Percentiles rank a stretch among this genome's conserved stretches.
phyloP scores from a whole-genome alignment of 2,797 vertebrate genomes.

The Petrocephalus sullivani region DNA sequence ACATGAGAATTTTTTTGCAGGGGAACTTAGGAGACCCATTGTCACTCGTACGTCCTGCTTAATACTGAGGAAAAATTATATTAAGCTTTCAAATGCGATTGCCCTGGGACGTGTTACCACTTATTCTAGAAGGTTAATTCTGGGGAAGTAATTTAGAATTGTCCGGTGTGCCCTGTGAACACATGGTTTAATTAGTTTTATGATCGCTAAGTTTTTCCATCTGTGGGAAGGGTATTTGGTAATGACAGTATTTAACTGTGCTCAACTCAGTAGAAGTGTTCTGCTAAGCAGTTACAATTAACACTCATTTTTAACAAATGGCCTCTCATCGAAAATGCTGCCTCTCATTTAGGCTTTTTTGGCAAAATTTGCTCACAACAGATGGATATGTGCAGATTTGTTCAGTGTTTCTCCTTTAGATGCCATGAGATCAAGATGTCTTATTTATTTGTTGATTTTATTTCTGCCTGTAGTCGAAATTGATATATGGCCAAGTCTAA shows the following conservation, averaged over 20 bases:
- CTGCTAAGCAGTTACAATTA: neutral
- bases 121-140: conserved; percentile 11
- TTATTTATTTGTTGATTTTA: neutral
- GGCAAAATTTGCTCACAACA: neutral
- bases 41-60: neutral
- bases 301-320: neutral
- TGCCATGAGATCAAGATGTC: neutral
- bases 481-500: neutral
- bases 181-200: conserved; percentile 11
- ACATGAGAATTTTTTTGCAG: neutral
- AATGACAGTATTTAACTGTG: neutral
- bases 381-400: neutral
- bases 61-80: neutral
- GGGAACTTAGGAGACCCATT: neutral
- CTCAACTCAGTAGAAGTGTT: neutral
- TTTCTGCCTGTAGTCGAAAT: neutral
- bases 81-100: conserved; percentile 10
- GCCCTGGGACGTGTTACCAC: neutral
- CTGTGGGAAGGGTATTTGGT: neutral
- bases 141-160: neutral
- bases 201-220: neutral
- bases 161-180: conserved; percentile 5
- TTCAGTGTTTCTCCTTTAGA: conserved; percentile 6
- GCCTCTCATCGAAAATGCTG: neutral
- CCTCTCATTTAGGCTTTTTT: neutral